phyloP scores from a whole-genome alignment of 2,797 vertebrate genomes.

The Thalassophryne amazonica region DNA sequence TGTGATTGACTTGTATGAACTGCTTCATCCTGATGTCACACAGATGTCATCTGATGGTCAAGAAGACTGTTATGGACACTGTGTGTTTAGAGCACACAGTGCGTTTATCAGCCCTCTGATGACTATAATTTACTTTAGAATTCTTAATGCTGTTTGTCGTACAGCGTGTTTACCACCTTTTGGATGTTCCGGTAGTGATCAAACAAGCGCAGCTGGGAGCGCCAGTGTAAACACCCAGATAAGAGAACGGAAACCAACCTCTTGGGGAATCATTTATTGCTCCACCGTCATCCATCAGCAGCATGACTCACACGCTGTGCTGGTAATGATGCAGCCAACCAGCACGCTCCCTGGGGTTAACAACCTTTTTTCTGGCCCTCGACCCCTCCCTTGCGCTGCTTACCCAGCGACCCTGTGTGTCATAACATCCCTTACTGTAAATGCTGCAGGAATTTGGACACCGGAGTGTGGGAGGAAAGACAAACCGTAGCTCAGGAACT shows the following conservation, averaged over 20 bases:
- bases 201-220: slow-evolving; percentile 25
- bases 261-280: slow-evolving; percentile 31
- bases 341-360: slow-evolving; percentile 6
- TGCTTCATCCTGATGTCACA: too few relatives aligned
- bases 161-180: slow-evolving; percentile 56
- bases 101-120: too few relatives aligned
- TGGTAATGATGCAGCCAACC: not conserved
- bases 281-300: slow-evolving; percentile 14
- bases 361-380: slow-evolving; percentile 12
- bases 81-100: too few relatives aligned
- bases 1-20: too few relatives aligned
- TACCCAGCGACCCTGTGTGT: slow-evolving; percentile 52
- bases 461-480: slow-evolving; percentile 45
- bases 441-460: slow-evolving; percentile 45
- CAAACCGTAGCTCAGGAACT: slow-evolving; percentile 5
- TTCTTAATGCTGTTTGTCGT: too few relatives aligned
- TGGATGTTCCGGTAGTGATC: slow-evolving; percentile 44
- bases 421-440: slow-evolving; percentile 70
- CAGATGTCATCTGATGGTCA: too few relatives aligned
- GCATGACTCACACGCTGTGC: slow-evolving; percentile 24
- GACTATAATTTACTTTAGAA: too few relatives aligned
- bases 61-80: too few relatives aligned
- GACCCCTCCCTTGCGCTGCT: slow-evolving; percentile 5
- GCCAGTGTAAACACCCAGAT: slow-evolving; percentile 51
- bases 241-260: slow-evolving; percentile 39